A percentile compares a stretch with the other conserved stretches of the same genome.
Evolutionary conservation across 2,888 invertebrate genomes (phyloP).

Genomic region (Argyresthia goedartella): DNA sequence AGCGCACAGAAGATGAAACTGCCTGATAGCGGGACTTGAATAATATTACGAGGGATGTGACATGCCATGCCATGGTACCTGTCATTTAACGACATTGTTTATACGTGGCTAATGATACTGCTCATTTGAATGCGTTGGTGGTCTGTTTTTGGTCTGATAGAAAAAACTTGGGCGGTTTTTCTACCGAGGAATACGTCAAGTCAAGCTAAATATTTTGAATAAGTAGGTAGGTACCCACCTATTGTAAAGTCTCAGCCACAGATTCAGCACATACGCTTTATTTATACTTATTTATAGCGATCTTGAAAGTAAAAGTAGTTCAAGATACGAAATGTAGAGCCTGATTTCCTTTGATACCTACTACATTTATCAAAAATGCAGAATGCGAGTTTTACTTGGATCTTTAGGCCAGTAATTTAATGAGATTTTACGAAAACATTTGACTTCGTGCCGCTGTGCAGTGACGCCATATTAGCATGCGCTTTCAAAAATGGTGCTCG

Average conservation of each 20-base stretch:
- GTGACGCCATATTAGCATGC: slow-evolving; percentile 58
- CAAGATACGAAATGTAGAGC: too few relatives aligned
- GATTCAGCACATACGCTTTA: too few relatives aligned
- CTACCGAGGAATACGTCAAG: slow-evolving; percentile 3
- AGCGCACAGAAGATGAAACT: slow-evolving; percentile 40
- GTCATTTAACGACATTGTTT: slow-evolving; percentile 66
- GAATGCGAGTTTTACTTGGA: not conserved
- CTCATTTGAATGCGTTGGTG: slow-evolving; percentile 63
- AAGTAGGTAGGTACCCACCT: not conserved
- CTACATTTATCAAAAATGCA: not conserved
- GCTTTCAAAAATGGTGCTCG: slow-evolving; percentile 58
- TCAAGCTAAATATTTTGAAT: not conserved
- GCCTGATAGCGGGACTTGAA: slow-evolving; percentile 37
- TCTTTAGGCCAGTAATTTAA: slow-evolving; percentile 41
- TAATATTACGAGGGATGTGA: slow-evolving; percentile 48
- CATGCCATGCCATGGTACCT: slow-evolving; percentile 48
- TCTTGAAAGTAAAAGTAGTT: too few relatives aligned
- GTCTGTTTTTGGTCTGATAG: slow-evolving; percentile 32
- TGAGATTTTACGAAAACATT: slow-evolving; percentile 65
- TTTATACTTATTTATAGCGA: too few relatives aligned
- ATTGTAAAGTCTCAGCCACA: not conserved
- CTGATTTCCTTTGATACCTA: not conserved
- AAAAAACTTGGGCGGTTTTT: slow-evolving; percentile 35
- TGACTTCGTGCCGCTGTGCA: slow-evolving; percentile 52
- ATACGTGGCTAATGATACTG: slow-evolving; percentile 55